A percentile compares a stretch with the other conserved stretches of the same genome.
Conservation (phyloP, 2,888 invertebrate genomes). For the Microchrysa polita region DNA sequence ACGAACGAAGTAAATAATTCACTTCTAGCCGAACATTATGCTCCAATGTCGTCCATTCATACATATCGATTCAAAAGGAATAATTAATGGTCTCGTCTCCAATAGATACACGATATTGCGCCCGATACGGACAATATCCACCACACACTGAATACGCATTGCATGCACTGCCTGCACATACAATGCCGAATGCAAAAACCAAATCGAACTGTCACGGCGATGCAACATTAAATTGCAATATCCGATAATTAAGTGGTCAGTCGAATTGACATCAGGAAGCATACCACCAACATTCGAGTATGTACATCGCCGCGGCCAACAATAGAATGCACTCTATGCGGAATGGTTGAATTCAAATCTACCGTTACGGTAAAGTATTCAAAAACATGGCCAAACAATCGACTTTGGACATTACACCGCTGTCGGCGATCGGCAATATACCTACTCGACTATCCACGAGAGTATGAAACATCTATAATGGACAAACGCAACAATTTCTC, state of each 20-base stretch:
- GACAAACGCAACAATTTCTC: background rate
- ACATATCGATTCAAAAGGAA: too few species aligned
- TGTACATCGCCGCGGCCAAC: background rate
- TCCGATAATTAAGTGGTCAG: constrained; percentile 37
- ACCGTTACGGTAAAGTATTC: constrained; percentile 20
- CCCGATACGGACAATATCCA: too few species aligned
- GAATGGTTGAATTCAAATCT: constrained; percentile 1
- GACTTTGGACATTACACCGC: constrained; percentile 31
- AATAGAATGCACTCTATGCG: constrained; percentile 1
- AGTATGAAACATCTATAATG: too few species aligned
- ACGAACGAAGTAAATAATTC: too few species aligned
- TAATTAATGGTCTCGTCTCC: too few species aligned
- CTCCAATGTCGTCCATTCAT: too few species aligned
- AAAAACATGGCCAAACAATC: constrained; percentile 36
- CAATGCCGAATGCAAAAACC: background rate
- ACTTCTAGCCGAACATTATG: too few species aligned
- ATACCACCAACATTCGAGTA: constrained; percentile 15
- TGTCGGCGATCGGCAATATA: background rate
- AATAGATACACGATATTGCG: too few species aligned
- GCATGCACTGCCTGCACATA: too few species aligned
- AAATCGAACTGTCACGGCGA: background rate
- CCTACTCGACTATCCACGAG: background rate
- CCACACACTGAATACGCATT: too few species aligned
- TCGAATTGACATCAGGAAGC: constrained; percentile 18
- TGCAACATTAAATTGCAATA: constrained; percentile 28